These are phyloP conservation scores for Protonemura montana DNA, from an alignment of 2,888 invertebrate species.

Conservation along the genomic window DNA sequence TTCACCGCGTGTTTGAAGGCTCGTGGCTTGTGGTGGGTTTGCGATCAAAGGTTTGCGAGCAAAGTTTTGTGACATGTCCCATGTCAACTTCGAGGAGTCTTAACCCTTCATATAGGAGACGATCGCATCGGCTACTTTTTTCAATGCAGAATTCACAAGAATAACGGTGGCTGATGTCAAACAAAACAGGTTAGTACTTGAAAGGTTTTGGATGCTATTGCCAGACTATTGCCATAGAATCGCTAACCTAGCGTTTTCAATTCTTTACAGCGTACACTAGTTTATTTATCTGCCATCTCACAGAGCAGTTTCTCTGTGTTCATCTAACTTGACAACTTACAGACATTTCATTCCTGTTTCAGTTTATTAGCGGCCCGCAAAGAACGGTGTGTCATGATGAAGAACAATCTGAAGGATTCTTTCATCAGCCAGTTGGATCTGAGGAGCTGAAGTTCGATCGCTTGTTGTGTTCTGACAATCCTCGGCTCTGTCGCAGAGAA, in stretches of 20 bases:
- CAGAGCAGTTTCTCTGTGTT: too few relatives aligned
- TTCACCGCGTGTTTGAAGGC: too few relatives aligned
- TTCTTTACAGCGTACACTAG: too few relatives aligned
- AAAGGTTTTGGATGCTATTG: neutral
- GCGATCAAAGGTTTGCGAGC: too few relatives aligned
- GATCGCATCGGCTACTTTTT: conserved; percentile 67
- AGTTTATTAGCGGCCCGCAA: conserved; percentile 68
- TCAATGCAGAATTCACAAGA: conserved; percentile 71
- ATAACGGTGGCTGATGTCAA: conserved; percentile 60
- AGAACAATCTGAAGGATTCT: conserved; percentile 61
- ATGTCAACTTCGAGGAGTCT: conserved; percentile 67
- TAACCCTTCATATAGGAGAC: conserved; percentile 65
- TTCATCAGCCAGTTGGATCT: conserved; percentile 75
- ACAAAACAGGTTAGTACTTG: conserved; percentile 63
- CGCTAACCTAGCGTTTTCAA: too few relatives aligned
- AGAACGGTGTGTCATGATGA: conserved; percentile 64
- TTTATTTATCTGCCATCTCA: too few relatives aligned
- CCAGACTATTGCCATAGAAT: too few relatives aligned
- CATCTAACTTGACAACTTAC: too few relatives aligned
- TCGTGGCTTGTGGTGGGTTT: too few relatives aligned
- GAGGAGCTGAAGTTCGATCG: conserved; percentile 69
- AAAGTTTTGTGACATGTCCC: conserved; percentile 73
- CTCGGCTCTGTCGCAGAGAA: conserved; percentile 68
- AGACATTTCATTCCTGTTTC: too few relatives aligned
- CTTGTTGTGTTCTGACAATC: conserved; percentile 72